Evolutionary conservation across 2,797 vertebrate species (phyloP).

Genomic region (Bryconaethiops microstoma): DNA sequence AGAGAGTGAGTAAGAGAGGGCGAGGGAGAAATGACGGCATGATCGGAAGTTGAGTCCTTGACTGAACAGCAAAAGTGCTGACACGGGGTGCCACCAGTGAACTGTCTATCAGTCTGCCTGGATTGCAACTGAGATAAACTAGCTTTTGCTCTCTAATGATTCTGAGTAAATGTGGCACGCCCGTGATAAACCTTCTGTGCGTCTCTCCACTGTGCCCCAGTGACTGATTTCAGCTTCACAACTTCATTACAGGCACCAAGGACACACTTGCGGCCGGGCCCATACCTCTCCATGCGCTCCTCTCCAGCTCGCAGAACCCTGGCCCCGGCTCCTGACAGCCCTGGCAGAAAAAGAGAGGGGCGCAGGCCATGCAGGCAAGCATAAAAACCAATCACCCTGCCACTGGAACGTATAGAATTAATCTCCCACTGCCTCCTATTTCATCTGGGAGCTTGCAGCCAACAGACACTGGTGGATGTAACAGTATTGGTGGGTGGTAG

Average conservation of each 20-base stretch:
- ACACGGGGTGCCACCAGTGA: conserved; percentile 69
- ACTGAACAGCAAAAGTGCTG: conserved; percentile 80
- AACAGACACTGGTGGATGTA: conserved; percentile 25
- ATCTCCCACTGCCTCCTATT: conserved; percentile 44
- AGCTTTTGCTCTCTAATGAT: conserved; percentile 65
- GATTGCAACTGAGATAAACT: conserved; percentile 65
- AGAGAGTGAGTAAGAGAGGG: conserved; percentile 31
- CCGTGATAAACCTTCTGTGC: conserved; percentile 59
- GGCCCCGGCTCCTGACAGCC: conserved; percentile 48
- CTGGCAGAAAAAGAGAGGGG: conserved; percentile 44
- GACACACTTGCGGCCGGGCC: conserved; percentile 49
- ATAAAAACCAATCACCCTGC: conserved; percentile 56
- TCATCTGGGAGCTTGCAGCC: conserved; percentile 34
- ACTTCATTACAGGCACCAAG: conserved; percentile 67
- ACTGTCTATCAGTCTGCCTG: conserved; percentile 74
- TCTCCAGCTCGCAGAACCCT: conserved; percentile 34
- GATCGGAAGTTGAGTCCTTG: conserved; percentile 74
- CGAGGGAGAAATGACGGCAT: conserved; percentile 48
- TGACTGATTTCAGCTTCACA: conserved; percentile 60
- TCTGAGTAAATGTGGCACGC: conserved; percentile 62
- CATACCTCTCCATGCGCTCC: conserved; percentile 49
- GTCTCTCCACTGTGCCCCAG: conserved; percentile 47
- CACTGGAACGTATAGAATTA: conserved; percentile 49
- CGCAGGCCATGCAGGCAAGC: conserved; percentile 42
- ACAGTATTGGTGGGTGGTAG: conserved; percentile 26